Base-by-base conservation (phyloP, 64 coral and sea anemone genomes). In the Hydrozoanthus tunicans region DNA sequence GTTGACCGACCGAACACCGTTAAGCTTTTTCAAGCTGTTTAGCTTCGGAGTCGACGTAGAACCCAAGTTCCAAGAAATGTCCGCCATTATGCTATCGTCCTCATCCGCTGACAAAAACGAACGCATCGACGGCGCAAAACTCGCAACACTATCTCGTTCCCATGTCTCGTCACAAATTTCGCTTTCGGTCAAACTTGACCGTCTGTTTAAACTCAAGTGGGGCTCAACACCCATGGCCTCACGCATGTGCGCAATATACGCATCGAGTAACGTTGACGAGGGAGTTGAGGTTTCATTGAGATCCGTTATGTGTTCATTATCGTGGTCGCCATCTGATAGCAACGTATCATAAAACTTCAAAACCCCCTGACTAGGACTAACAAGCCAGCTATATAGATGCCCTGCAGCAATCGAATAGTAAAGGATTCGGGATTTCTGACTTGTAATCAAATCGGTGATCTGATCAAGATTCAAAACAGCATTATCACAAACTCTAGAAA, bases 361-460 rank as follows among this genome's bases (percentile, higher is more conserved):
- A 14, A 99, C 77, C 17, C 94, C 97, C 64, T 96, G 59, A 17
- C 79, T 83, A 17, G 94, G 97, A 24, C 66, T 82, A 15, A 99
- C 81, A 15, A 99, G 90, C 97, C 97, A 99, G 27, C 94, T 99
- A 73, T 93, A 99, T 9, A 99, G 69, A 76, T 99, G 94, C 58
- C 97, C 94, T 17, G 90, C 92, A 74, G 92, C 97, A 23, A 99
- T 81, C 0, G 97, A 99, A 81, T 94, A 99, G 77, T 90, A 99
- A 70, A 99, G 75, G 11, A 99, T 74, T 8, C 51, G 93, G 26
- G 91, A 90, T 75, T 93, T 96, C 58, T 99, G 97, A 72, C 90
- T 90, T 6, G 67, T 92, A 5, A 99, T 94, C 6, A 99, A 95
- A 61, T 99, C 92, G n/a, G 88, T 94, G 23, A 99, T 96, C 17